Conservation (phyloP, 2,797 vertebrate species). For the Ctenosaura bakeri region DNA sequence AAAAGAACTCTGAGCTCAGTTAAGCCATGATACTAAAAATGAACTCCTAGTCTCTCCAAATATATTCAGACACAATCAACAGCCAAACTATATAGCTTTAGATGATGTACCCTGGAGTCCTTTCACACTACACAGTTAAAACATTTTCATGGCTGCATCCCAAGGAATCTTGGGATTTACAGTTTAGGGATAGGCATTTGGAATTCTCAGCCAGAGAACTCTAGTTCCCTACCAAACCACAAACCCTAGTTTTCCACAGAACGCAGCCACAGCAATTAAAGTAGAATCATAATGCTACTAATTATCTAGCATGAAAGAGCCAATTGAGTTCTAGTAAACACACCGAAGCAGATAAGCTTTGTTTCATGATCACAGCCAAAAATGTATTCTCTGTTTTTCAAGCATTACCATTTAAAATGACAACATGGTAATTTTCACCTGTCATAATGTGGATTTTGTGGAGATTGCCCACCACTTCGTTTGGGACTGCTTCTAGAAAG, state of each 20-base stretch:
- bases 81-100: background rate
- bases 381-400: background rate
- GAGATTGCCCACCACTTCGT: conserved; percentile 83
- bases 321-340: too few relatives aligned
- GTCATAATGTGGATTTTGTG: conserved; percentile 82
- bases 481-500: conserved; percentile 86
- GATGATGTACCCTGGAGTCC: background rate
- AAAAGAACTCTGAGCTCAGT: background rate
- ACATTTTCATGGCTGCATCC: too few relatives aligned
- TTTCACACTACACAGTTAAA: too few relatives aligned
- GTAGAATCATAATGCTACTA: too few relatives aligned
- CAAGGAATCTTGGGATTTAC: too few relatives aligned
- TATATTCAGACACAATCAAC: background rate
- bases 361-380: background rate
- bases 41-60: background rate
- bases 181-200: too few relatives aligned
- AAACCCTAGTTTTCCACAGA: too few relatives aligned
- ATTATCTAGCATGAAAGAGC: too few relatives aligned
- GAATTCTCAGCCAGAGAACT: too few relatives aligned
- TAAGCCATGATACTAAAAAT: background rate
- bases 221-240: too few relatives aligned
- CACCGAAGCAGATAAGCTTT: too few relatives aligned
- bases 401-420: conserved; percentile 16
- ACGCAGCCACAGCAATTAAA: too few relatives aligned
- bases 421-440: conserved; percentile 80